These are phyloP conservation scores for Elephantulus edwardii DNA, from an alignment of 2,113 vertebrate species.

Conservation along the genomic window DNA sequence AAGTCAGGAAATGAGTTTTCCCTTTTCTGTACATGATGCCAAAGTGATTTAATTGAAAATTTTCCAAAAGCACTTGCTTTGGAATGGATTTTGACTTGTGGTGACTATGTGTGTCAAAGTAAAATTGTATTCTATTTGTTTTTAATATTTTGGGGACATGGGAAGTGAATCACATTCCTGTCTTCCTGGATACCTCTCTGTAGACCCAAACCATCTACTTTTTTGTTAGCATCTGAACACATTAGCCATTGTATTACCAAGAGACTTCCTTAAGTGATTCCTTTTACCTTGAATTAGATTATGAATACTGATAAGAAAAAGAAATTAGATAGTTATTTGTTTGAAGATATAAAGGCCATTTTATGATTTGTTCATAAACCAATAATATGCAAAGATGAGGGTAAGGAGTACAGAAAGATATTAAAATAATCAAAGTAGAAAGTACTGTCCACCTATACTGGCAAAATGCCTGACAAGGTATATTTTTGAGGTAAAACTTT, in stretches of 20 bases:
- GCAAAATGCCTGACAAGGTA: background rate
- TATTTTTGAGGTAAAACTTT: background rate
- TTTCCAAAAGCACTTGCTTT: background rate
- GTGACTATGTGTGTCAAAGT: background rate
- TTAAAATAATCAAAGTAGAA: background rate
- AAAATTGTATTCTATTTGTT: background rate
- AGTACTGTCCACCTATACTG: background rate
- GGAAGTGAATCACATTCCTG: background rate
- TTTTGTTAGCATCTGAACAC: background rate
- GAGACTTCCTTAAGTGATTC: background rate
- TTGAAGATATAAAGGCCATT: background rate
- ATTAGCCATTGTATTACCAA: background rate
- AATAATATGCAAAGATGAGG: background rate
- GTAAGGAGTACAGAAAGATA: fast-evolving
- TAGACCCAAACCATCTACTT: background rate
- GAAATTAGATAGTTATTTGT: background rate
- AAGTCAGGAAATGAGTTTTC: background rate
- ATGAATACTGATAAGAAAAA: background rate
- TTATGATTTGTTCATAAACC: background rate
- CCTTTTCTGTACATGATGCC: background rate
- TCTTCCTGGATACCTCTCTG: background rate
- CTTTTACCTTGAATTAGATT: background rate
- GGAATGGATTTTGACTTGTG: background rate
- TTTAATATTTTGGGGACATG: too few relatives aligned
- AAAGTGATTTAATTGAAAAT: background rate